Percentiles rank a stretch among this genome's conserved stretches.
Evolutionary conservation across 2,888 invertebrate genomes (phyloP).

Genomic region (Stictocephala bisonia): DNA sequence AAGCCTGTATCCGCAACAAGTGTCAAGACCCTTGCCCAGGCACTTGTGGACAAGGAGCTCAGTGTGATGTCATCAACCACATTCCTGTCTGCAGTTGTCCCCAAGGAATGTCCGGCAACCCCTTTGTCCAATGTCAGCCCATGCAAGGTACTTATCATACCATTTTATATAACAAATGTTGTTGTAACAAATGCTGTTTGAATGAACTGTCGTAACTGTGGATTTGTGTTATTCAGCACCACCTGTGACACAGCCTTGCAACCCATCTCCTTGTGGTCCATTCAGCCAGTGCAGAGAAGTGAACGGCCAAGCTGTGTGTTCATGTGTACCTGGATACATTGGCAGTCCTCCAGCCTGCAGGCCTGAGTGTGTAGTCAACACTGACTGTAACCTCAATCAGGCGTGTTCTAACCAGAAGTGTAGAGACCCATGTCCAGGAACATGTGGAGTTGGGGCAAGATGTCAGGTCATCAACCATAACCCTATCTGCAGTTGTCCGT

Average conservation of each 20-base stretch:
- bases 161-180: not conserved
- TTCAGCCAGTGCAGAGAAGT: conserved; percentile 77
- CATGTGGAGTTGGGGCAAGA: conserved; percentile 77
- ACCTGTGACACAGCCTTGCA: conserved; percentile 71
- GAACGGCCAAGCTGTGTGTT: conserved; percentile 79
- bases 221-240: conserved; percentile 54
- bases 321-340: conserved; percentile 76
- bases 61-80: conserved; percentile 77
- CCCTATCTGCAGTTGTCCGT: conserved; percentile 70
- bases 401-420: conserved; percentile 83
- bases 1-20: conserved; percentile 76
- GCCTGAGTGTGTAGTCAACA: conserved; percentile 67
- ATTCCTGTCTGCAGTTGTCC: conserved; percentile 79
- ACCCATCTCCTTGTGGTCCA: conserved; percentile 63
- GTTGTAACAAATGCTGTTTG: no score
- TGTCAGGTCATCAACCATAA: conserved; percentile 72
- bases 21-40: conserved; percentile 78
- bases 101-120: conserved; percentile 74
- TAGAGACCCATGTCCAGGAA: conserved; percentile 79
- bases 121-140: conserved; percentile 64
- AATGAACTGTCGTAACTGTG: not conserved
- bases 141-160: conserved; percentile 33
- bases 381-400: conserved; percentile 77
- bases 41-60: conserved; percentile 74
- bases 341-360: conserved; percentile 77